Base-by-base conservation (phyloP, 2,888 invertebrate species). In the Acrobasis suavella region DNA sequence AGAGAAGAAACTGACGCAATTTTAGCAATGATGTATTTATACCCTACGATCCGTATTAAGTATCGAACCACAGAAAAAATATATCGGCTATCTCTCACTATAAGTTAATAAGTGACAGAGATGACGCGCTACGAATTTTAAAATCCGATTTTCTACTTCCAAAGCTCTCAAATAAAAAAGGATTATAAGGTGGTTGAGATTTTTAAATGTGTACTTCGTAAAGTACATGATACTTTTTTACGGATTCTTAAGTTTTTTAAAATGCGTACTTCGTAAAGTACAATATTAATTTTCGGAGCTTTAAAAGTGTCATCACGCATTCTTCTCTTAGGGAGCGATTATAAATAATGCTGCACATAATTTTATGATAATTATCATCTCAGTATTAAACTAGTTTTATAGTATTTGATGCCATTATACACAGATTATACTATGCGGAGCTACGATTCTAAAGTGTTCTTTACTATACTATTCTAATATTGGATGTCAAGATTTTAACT, bases 331-430 rank as follows among this genome's bases (percentile, higher is more conserved):
- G n/a, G 32, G 46, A 55, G 50, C 62, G 58, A 39, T 52, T 56
- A 61, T 65, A 51, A 65, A 69, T 46, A 65, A 62, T 66, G 60
- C 64, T 67, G 68, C 72, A 69, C 67, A 66, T 70, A 67, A 71
- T 69, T 68, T 71, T 60, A 65, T 64, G 61, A 73, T 73, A 73
- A 73, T 74, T 70, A 77, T 82, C 80, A 80, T 81, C 83, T 84
- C 89, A 89, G 89, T 89, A 89, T 89, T 89, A 89, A 75, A 75
- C 70, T 86, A 87, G 86, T 77, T 84, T 80, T 81, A 72, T 89
- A 89, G 82, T 82, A 73, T 82, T 81, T 74, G 86, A 87, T 89
- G 87, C 87, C 88, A 89, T 90, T 85, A 77, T 83, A 82, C 76
- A 83, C 74, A 72, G 61, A 70, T 67, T 69, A 67, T 73, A 75